A percentile compares a stretch with the other conserved stretches of the same genome.
Conservation (phyloP, 2,113 vertebrate genomes). For the Fulica atra region DNA sequence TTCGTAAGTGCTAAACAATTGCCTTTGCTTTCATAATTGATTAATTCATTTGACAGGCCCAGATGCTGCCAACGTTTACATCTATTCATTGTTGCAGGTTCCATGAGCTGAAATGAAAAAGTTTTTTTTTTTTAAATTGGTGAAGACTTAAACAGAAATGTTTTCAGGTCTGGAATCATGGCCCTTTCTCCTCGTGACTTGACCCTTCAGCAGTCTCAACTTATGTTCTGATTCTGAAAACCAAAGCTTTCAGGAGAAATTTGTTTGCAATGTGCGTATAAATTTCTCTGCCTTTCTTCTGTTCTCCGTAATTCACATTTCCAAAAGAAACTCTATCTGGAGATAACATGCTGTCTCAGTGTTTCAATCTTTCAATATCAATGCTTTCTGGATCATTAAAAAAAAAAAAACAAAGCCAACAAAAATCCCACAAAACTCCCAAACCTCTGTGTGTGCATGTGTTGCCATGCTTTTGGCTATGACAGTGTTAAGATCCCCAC, state of each 20-base stretch:
- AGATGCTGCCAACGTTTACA: not conserved
- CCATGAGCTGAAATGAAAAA: not conserved
- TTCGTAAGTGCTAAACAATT: not conserved
- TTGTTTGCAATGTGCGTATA: not conserved
- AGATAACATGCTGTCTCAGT: not conserved
- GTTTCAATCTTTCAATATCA: not conserved
- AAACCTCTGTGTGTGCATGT: not conserved
- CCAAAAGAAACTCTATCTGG: not conserved
- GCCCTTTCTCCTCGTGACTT: not conserved
- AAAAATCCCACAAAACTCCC: too few relatives aligned
- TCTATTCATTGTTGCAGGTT: not conserved
- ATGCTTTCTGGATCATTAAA: not conserved
- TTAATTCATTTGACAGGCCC: not conserved
- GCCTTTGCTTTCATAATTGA: not conserved
- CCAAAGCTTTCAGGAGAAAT: not conserved
- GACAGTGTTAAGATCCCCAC: conserved; percentile 2
- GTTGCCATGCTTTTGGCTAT: not conserved
- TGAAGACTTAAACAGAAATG: not conserved
- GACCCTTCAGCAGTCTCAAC: not conserved
- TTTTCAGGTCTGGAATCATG: not conserved
- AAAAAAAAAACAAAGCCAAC: too few relatives aligned
- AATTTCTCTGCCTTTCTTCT: not conserved
- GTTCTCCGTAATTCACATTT: not conserved
- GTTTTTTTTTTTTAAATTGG: not conserved
- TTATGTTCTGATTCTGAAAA: not conserved